Evolutionary conservation across 2,113 vertebrate genomes (phyloP), one percentile per base, ranked within the genome.

Genomic region (Helogale parvula): DNA sequence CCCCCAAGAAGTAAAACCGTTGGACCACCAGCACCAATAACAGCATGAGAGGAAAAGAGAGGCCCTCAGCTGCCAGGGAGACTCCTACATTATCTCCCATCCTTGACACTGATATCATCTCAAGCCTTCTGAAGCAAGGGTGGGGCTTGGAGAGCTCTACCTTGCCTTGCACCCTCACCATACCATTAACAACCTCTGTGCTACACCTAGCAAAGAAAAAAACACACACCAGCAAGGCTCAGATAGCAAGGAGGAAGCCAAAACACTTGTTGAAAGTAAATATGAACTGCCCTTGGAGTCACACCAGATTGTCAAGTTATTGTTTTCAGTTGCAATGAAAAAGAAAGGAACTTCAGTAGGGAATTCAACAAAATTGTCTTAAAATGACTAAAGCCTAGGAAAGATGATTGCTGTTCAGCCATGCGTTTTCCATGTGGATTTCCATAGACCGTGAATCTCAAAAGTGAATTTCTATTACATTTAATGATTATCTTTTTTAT

Each of bases 1-100:
- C 98, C n/a, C 88, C 98, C 93, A 99, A 99, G 98, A 99, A 99
- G 98, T 99, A 98, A 10, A 83, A 80, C 80, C 74, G 82, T 95
- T 68, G 74, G 87, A 65, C 71, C 92, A 84, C 8, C 35, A 94
- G 33, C 27, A 19, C 45, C 72, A 81, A 33, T 1, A 45, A 74
- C 10, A 80, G 23, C 4, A 25, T 47, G 33, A 66, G 8, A 74
- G 33, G 47, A 80, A 79, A 41, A 71, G 23, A 57, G 35, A 76
- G n/a, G 19, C 45, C 14, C 27, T 76, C 41, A 76, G 74, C 27
- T 35, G 10, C 14, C 33, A 5, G 50, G 13, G 47, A 77, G 21
- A 14, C 45, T n/a, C 65, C 31, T 4, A 45, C 9, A 27, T 16
- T 29, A 77, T 16, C 14, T 89, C 41, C 16, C 77, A 92, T 35